phyloP scores from a whole-genome alignment of 2,113 vertebrate species.

The Patagioenas fasciata region DNA sequence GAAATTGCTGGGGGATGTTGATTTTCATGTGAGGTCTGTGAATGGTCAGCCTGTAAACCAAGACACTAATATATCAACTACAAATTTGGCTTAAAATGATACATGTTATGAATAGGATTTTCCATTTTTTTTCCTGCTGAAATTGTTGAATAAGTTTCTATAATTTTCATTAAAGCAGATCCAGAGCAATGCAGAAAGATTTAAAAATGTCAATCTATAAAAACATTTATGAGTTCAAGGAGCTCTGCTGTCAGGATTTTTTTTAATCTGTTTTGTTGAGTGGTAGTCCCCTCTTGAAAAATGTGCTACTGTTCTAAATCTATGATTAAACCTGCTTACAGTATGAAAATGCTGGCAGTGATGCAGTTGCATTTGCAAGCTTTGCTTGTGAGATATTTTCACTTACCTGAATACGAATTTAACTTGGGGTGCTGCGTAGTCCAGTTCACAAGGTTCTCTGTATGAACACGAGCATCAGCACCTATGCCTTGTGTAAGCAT shows the following conservation, averaged over 20 bases:
- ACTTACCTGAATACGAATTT: not conserved
- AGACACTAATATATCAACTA: not conserved
- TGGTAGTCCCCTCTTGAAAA: not conserved
- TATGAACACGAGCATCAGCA: not conserved
- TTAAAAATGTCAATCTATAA: not conserved
- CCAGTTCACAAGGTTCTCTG: not conserved
- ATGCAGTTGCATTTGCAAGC: not conserved
- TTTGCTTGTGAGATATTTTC: not conserved
- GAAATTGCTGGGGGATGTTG: not conserved
- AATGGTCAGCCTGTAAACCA: not conserved
- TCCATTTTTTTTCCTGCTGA: not conserved
- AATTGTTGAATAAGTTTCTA: not conserved
- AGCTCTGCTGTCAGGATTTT: rapidly evolving
- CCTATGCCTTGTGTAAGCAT: not conserved
- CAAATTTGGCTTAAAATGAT: not conserved
- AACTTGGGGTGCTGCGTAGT: not conserved
- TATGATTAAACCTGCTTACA: not conserved
- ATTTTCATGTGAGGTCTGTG: not conserved
- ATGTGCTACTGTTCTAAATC: not conserved
- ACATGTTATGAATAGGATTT: not conserved
- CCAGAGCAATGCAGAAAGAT: not conserved
- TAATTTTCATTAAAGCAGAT: not conserved
- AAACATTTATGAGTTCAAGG: not conserved
- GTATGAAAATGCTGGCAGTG: not conserved
- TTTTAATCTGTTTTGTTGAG: not conserved